Conservation (phyloP, 2,797 vertebrate species). For the Cirrhinus molitorella region DNA sequence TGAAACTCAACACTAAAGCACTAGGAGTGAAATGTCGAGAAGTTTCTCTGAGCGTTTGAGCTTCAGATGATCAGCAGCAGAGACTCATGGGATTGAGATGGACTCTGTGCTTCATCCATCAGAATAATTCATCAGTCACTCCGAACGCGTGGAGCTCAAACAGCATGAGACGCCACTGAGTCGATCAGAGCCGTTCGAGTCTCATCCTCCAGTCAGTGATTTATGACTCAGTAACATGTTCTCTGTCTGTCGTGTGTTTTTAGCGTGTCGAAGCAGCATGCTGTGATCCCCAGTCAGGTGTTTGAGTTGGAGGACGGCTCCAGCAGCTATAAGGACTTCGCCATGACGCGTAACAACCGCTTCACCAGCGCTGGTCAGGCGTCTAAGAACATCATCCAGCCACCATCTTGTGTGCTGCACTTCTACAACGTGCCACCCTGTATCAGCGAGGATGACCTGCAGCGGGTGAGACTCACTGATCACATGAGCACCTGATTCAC, state of each 20-base stretch:
- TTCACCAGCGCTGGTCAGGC: slow-evolving; percentile 97
- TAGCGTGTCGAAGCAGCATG: slow-evolving; percentile 96
- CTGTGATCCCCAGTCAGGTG: slow-evolving; percentile 96
- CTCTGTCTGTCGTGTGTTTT: slow-evolving; percentile 27
- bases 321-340: slow-evolving; percentile 97
- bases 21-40: not conserved
- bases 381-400: slow-evolving; percentile 98
- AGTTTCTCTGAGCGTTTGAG: not conserved
- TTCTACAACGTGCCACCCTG: slow-evolving; percentile 95
- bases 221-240: not conserved
- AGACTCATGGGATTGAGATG: slow-evolving; percentile 8
- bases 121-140: slow-evolving; percentile 43
- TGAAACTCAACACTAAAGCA: too few relatives aligned
- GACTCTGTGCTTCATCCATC: slow-evolving; percentile 47
- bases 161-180: too few relatives aligned
- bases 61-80: not conserved
- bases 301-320: slow-evolving; percentile 95
- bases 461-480: slow-evolving; percentile 73
- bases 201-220: too few relatives aligned
- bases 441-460: slow-evolving; percentile 90
- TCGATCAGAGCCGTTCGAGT: not conserved
- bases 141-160: not conserved
- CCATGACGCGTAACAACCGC: slow-evolving; percentile 97
- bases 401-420: slow-evolving; percentile 94
- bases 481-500: too few relatives aligned